A percentile compares a stretch with the other conserved stretches of the same genome.
Conservation (phyloP, 2,113 vertebrate species). For the Pavo muticus region DNA sequence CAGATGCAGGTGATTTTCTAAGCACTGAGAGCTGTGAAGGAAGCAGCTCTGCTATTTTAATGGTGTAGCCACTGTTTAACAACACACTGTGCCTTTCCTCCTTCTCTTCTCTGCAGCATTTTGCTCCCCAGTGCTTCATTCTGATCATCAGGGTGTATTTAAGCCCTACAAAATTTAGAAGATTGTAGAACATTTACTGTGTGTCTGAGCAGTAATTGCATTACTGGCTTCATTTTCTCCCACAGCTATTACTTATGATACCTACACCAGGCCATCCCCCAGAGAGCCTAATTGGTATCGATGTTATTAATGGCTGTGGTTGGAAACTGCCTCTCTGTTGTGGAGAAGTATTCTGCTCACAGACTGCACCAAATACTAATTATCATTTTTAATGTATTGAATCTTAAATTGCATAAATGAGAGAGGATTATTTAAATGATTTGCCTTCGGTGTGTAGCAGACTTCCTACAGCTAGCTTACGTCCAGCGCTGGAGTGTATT, state of each 20-base stretch:
- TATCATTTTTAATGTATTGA: background rate
- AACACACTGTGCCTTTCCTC: background rate
- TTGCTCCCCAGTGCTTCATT: background rate
- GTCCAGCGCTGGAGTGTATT: background rate
- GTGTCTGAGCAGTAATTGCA: background rate
- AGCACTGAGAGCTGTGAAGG: background rate
- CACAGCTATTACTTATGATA: background rate
- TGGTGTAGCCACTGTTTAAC: background rate
- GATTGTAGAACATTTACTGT: background rate
- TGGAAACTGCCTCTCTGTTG: background rate
- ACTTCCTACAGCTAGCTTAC: background rate
- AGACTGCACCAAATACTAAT: background rate
- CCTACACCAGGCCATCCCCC: background rate
- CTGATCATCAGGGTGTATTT: background rate
- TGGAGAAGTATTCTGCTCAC: background rate
- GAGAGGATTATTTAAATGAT: background rate
- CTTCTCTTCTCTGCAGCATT: background rate
- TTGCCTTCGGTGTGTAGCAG: background rate
- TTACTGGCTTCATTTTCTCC: background rate
- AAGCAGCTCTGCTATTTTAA: background rate
- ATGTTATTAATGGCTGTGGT: background rate
- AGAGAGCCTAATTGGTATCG: background rate
- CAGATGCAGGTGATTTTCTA: background rate
- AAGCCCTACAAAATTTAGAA: background rate
- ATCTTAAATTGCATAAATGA: conserved; percentile 5